Evolutionary conservation across 1,140 invertebrate species (phyloP), one percentile per base, ranked within the genome.

Genomic region (Thrips palmi): DNA sequence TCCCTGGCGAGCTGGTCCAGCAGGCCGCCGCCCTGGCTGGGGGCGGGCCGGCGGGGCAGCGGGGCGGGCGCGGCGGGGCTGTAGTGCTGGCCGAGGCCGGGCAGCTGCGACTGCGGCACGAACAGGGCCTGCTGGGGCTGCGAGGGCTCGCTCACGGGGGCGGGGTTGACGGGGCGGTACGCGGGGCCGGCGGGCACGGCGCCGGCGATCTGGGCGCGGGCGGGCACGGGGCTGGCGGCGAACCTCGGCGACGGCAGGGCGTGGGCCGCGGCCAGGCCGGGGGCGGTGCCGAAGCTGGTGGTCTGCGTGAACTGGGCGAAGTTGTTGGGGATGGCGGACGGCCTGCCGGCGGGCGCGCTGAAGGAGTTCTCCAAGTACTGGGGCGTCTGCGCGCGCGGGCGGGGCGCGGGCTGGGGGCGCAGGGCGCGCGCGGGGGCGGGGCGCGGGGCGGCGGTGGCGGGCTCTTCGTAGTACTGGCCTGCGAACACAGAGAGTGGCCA

Each of bases 1-100:
- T 85, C 77, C 48, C 74, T 70, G 14, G 77, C 71, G n/a, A 84
- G 62, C 49, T 82, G 75, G 49, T 83, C 79, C 12, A 83, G 58
- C 50, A 82, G 67, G n/a, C 77, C 71, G 27, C 68, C 68, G 19
- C 40, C 34, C 74, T 70, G 27, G 67, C 69, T 23, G 33, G 24
- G 33, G 21, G 38, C 40, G 10, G 22, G n/a, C n/a, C 30, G 33
- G 19, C 37, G 24, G 14, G 41, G 32, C 28, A 32, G 39, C 1
- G 8, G 39, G 4, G 23, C 35, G 7, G 37, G 39, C 18, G 42
- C 27, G 5, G 36, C 36, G 2, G 39, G 12, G 3, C 23, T 10
- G 22, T 33, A 30, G 17, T 35, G 27, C 14, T 41, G 33, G 3
- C 30, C 33, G 11, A 38, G 40, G 14, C 33, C n/a, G n/a, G n/a